phyloP scores from a whole-genome alignment of 2,888 invertebrate genomes.

The Actias luna region DNA sequence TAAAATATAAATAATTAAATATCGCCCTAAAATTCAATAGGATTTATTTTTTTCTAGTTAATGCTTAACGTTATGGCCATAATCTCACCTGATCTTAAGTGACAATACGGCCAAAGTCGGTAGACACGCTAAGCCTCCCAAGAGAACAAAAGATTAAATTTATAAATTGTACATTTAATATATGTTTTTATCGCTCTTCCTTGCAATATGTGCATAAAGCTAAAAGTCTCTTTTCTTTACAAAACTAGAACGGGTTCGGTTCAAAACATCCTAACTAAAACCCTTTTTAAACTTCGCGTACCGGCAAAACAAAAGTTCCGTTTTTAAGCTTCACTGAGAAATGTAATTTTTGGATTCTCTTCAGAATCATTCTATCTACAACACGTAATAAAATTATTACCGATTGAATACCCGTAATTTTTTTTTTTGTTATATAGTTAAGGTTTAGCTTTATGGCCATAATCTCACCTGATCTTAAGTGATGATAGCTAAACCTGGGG shows the following conservation, averaged over 20 bases:
- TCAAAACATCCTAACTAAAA: slow-evolving; percentile 48
- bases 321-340: slow-evolving; percentile 11
- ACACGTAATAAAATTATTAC: too few relatives aligned
- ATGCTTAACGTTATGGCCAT: too few relatives aligned
- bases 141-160: neutral
- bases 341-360: slow-evolving; percentile 11
- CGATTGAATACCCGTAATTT: too few relatives aligned
- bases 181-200: slow-evolving; percentile 27
- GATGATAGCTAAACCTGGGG: too few relatives aligned
- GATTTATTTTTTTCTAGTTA: too few relatives aligned
- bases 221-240: slow-evolving; percentile 36
- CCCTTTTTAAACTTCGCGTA: slow-evolving; percentile 45
- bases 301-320: slow-evolving; percentile 43
- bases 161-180: neutral
- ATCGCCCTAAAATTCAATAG: too few relatives aligned
- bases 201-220: slow-evolving; percentile 20
- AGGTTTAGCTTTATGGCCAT: too few relatives aligned
- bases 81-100: too few relatives aligned
- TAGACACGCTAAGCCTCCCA: neutral
- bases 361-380: slow-evolving; percentile 2
- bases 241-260: slow-evolving; percentile 48
- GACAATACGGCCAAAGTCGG: too few relatives aligned
- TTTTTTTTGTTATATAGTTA: too few relatives aligned
- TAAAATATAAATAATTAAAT: too few relatives aligned
- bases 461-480: too few relatives aligned